Evolutionary conservation across 2,888 invertebrate genomes (phyloP).

Genomic region (Amiota communis): DNA sequence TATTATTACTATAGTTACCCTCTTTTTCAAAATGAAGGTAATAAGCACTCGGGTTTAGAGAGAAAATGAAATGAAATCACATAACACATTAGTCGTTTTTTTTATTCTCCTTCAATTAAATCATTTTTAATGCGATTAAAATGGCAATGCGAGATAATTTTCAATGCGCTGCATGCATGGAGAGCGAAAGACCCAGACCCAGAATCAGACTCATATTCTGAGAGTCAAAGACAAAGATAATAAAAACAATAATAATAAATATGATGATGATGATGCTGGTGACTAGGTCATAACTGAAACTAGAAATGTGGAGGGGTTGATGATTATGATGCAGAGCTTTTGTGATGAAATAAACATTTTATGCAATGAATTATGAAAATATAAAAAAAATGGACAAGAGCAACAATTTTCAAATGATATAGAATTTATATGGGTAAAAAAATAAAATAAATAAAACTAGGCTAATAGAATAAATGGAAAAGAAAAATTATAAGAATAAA

Average conservation of each 20-base stretch:
- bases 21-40: too few relatives aligned
- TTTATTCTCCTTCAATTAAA: slow-evolving; percentile 60
- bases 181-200: too few relatives aligned
- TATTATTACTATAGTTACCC: too few relatives aligned
- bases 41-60: too few relatives aligned
- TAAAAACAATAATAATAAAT: too few relatives aligned
- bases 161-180: not conserved
- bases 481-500: too few relatives aligned
- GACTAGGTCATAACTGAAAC: slow-evolving; percentile 34
- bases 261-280: not conserved
- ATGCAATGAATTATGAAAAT: not conserved
- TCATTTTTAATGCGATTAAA: slow-evolving; percentile 63
- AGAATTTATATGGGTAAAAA: not conserved
- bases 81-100: slow-evolving; percentile 26
- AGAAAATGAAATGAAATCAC: too few relatives aligned
- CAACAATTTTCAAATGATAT: not conserved
- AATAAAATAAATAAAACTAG: not conserved
- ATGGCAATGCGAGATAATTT: slow-evolving; percentile 35
- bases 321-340: slow-evolving; percentile 7
- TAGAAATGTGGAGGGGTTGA: too few relatives aligned
- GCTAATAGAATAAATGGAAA: slow-evolving; percentile 13
- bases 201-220: too few relatives aligned
- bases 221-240: too few relatives aligned
- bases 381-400: slow-evolving; percentile 4
- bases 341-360: not conserved